phyloP scores from a whole-genome alignment of 2,888 invertebrate genomes.

The Subacronicta megacephala region DNA sequence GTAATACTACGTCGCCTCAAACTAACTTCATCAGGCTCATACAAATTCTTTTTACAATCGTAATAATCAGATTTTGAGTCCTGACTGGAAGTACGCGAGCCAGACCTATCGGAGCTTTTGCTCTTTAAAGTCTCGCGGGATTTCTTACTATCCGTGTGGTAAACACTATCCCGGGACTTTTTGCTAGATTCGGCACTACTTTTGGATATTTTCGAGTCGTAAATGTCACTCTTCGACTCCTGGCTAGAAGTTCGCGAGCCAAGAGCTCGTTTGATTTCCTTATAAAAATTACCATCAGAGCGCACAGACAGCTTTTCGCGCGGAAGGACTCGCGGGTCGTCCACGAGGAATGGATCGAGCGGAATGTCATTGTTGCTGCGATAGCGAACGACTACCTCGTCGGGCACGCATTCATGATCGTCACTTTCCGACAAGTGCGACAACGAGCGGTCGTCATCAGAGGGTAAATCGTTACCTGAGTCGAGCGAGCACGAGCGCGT shows the following conservation, averaged over 20 bases:
- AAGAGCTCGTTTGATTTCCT: conserved; percentile 91
- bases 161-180: conserved; percentile 91
- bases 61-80: conserved; percentile 93
- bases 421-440: conserved; percentile 87
- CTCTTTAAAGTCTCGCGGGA: conserved; percentile 91
- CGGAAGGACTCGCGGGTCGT: conserved; percentile 93
- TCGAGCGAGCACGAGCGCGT: conserved; percentile 93
- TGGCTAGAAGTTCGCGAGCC: conserved; percentile 92
- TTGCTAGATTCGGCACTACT: conserved; percentile 91
- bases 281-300: conserved; percentile 93
- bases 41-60: conserved; percentile 90
- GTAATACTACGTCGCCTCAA: conserved; percentile 75
- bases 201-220: conserved; percentile 91
- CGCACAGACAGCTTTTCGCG: conserved; percentile 92
- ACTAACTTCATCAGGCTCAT: conserved; percentile 78
- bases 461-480: conserved; percentile 94
- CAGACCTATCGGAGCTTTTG: conserved; percentile 90
- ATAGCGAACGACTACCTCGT: conserved; percentile 90
- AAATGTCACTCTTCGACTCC: conserved; percentile 92
- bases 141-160: conserved; percentile 91
- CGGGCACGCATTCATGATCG: conserved; percentile 88
- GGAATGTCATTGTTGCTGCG: conserved; percentile 92
- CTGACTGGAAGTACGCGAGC: conserved; percentile 91
- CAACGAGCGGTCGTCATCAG: conserved; percentile 92
- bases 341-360: conserved; percentile 94